phyloP scores from a whole-genome alignment of 1,140 invertebrate genomes.

The Hypsibius dujardini region DNA sequence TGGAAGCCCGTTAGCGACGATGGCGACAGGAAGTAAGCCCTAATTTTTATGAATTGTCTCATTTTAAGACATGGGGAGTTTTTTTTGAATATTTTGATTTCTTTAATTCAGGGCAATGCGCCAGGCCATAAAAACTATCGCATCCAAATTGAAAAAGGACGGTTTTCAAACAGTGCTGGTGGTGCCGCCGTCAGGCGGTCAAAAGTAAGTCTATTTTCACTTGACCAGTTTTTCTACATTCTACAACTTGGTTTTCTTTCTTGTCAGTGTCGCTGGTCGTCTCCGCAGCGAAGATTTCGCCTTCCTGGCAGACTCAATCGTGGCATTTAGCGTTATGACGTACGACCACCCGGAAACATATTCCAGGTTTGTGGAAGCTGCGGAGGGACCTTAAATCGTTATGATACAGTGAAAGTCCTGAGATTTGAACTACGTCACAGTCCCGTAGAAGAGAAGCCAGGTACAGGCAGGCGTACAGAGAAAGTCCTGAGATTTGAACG shows the following conservation, averaged over 20 bases:
- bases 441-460: too few species aligned
- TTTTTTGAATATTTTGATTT: neutral
- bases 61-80: neutral
- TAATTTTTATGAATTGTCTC: neutral
- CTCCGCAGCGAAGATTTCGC: neutral
- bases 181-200: neutral
- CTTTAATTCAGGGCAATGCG: slow-evolving; percentile 15
- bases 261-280: neutral
- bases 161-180: slow-evolving; percentile 2
- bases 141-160: neutral
- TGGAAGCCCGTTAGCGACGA: slow-evolving; percentile 7
- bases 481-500: too few species aligned
- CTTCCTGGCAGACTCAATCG: neutral
- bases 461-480: too few species aligned
- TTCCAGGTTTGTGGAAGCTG: neutral
- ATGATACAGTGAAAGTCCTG: too few species aligned
- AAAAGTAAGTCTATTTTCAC: neutral
- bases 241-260: neutral
- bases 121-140: neutral
- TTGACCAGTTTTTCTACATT: neutral
- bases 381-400: too few species aligned
- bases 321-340: slow-evolving; percentile 9
- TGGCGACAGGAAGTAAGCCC: neutral
- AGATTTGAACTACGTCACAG: too few species aligned
- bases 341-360: slow-evolving; percentile 10